Evolutionary conservation across 2,113 vertebrate species (phyloP), one percentile per base, ranked within the genome.

Genomic region (Psilopsiagon aymara): DNA sequence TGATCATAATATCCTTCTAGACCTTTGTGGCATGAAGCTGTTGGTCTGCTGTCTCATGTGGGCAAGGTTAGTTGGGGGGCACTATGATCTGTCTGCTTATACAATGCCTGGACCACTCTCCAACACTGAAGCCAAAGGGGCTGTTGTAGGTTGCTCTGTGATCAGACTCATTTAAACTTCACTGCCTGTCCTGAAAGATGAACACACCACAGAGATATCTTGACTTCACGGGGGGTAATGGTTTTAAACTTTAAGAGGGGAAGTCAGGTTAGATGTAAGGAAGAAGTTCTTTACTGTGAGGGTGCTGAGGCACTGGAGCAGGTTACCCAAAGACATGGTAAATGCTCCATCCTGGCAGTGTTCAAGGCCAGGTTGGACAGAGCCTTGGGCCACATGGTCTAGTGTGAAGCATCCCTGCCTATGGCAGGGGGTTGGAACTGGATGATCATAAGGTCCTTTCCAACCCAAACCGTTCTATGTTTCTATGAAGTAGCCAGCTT

Each of bases 91-190:
- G 39, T 41, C 46, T 70, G 46, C 55, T 82, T 17, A 7, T 64
- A 5, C 16, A 31, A 3, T 0, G 1, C 55, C 46, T 35, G 29
- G 37, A 35, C 55, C 20, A 0, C 5, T 46, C 20, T 13, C 62
- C 57, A 52, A 16, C 29, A 20, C 25, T 24, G 0, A 0, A 8
- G 17, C 13, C 25, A 27, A 63, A 41, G n/a, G 57, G 2, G 4
- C 6, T 68, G 33, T n/a, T 35, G 12, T 20, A 59, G 35, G 29
- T 25, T 68, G 43, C 51, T 57, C 63, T 80, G 53, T 18, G 0
- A 0, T 10, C 82, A 88, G 35, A 31, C 28, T 33, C 9, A 2
- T 29, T 53, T 55, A 46, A 8, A 29, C 39, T 25, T 51, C 29
- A 4, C 47, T 21, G 18, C 25, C 23, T 51, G 39, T 47, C 49